Evolutionary conservation across 2,888 invertebrate species (phyloP).

Genomic region (Xanthorhoe spadicearia): DNA sequence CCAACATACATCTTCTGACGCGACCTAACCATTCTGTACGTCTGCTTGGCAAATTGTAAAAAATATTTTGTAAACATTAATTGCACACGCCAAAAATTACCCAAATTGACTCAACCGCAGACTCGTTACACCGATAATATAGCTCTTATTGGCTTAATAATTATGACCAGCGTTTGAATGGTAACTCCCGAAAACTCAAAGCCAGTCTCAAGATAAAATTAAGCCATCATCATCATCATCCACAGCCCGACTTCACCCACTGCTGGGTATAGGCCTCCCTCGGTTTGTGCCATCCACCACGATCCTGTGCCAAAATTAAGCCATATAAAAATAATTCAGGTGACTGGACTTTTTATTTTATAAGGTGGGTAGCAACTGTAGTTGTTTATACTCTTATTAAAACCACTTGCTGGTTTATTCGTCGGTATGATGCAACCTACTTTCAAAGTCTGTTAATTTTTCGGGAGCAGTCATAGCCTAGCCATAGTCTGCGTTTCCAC

Average conservation of each 20-base stretch:
- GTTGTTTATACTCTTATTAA: no score
- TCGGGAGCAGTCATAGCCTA: background rate
- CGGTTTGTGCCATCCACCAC: no score
- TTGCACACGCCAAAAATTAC: slow-evolving; percentile 16
- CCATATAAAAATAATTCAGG: no score
- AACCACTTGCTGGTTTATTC: no score
- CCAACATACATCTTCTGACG: slow-evolving; percentile 22
- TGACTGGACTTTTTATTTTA: no score
- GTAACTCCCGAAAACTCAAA: slow-evolving; percentile 1
- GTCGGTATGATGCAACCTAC: no score
- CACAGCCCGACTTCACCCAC: no score
- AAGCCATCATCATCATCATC: no score
- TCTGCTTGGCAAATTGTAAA: slow-evolving; percentile 9
- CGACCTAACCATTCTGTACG: slow-evolving; percentile 18
- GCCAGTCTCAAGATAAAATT: background rate
- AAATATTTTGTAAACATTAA: background rate
- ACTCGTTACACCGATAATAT: background rate
- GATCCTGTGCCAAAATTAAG: no score
- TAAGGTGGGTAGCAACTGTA: no score
- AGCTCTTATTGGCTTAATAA: no score
- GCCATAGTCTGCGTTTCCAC: background rate
- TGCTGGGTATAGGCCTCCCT: no score
- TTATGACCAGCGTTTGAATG: background rate
- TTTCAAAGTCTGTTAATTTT: background rate
- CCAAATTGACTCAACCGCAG: slow-evolving; percentile 21